These are phyloP conservation scores for Parazoanthus swiftii DNA, from an alignment of 92 coral and sea anemone species.

Conservation along the genomic window DNA sequence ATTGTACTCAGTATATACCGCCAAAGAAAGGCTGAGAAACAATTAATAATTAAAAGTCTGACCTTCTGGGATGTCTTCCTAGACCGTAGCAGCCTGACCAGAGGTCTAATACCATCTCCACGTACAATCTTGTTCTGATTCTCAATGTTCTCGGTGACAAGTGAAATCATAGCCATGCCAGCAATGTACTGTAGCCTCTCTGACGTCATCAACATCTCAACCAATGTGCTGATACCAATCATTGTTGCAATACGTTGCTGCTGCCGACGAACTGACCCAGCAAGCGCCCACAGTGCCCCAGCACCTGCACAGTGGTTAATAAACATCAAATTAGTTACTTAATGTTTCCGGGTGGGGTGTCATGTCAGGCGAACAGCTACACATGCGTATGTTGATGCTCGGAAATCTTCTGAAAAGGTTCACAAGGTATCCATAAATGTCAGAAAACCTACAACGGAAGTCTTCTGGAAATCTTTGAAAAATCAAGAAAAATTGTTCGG, in stretches of 20 bases:
- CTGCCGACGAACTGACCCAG: slow-evolving; percentile 82
- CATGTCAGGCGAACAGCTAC: too few species aligned
- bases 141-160: slow-evolving; percentile 87
- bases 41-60: background rate
- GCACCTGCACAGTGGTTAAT: slow-evolving; percentile 64
- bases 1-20: too few species aligned
- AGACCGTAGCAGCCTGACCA: slow-evolving; percentile 86
- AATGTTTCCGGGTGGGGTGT: background rate
- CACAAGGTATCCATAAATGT: too few species aligned
- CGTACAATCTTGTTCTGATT: slow-evolving; percentile 90
- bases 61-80: slow-evolving; percentile 88
- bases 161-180: slow-evolving; percentile 94
- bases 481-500: too few species aligned
- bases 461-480: too few species aligned
- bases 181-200: slow-evolving; percentile 91
- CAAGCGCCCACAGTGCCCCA: slow-evolving; percentile 95
- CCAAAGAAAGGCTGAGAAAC: too few species aligned
- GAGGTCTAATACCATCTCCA: slow-evolving; percentile 94
- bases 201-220: slow-evolving; percentile 98
- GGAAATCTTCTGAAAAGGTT: too few species aligned
- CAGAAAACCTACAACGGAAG: too few species aligned
- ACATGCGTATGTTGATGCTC: too few species aligned
- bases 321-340: background rate
- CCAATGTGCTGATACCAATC: slow-evolving; percentile 92
- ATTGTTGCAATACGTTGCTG: slow-evolving; percentile 93